Percentiles rank a stretch among this genome's conserved stretches.
These are phyloP conservation scores for Amiota communis DNA, from an alignment of 2,888 invertebrate genomes.

Conservation along the genomic window DNA sequence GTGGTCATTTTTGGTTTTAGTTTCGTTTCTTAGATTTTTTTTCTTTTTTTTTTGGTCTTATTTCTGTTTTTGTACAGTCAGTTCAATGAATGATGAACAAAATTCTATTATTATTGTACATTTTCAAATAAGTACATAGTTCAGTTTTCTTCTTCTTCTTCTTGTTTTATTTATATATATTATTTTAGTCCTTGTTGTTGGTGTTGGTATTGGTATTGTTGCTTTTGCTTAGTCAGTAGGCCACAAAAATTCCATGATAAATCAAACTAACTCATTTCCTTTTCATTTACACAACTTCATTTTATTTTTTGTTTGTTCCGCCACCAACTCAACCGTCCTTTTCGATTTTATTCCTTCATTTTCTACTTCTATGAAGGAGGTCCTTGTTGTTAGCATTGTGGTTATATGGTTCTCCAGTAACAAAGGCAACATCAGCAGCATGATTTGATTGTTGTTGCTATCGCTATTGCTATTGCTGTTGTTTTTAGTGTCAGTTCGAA, in stretches of 20 bases:
- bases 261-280: conserved; percentile 67
- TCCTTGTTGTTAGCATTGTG: no score
- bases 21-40: not conserved
- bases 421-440: not conserved
- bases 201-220: conserved; percentile 7
- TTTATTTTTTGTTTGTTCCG: conserved; percentile 37
- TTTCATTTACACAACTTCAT: conserved; percentile 57
- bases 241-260: conserved; percentile 59
- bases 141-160: no score
- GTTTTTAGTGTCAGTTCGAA: conserved; percentile 4
- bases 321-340: not conserved
- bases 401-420: no score
- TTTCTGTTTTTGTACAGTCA: no score
- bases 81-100: no score
- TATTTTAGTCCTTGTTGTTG: conserved; percentile 29
- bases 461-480: not conserved
- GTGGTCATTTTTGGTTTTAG: no score
- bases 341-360: not conserved
- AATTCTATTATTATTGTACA: no score
- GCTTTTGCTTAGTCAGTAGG: conserved; percentile 29
- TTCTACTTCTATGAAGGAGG: not conserved
- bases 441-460: not conserved
- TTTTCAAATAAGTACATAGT: no score
- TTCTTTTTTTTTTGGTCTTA: not conserved
- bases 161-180: no score